Evolutionary conservation across 1,140 invertebrate genomes (phyloP).

Genomic region (Saccostrea echinata): DNA sequence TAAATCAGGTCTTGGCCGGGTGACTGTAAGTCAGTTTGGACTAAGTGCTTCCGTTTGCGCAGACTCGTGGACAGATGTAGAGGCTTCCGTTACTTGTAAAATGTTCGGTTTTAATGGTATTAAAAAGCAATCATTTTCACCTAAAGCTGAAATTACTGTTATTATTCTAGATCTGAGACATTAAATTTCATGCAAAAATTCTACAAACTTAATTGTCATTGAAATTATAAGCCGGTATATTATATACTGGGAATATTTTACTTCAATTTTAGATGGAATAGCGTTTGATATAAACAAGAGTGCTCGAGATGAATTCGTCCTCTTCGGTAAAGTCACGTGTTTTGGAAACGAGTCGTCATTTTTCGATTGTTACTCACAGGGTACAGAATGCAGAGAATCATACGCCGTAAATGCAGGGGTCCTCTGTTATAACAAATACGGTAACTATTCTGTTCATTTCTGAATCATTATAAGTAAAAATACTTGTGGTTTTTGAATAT

Average conservation of each 20-base stretch:
- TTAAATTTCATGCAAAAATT: too few relatives aligned
- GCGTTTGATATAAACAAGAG: constrained; percentile 12
- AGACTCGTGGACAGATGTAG: background rate
- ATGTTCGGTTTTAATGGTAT: background rate
- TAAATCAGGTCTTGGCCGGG: background rate
- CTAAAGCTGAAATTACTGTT: too few relatives aligned
- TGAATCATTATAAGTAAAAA: background rate
- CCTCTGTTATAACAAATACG: background rate
- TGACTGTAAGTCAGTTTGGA: background rate
- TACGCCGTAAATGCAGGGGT: background rate
- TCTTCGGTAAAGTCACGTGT: constrained; percentile 29
- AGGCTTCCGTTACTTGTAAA: background rate
- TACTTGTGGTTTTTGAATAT: too few relatives aligned
- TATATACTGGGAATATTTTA: background rate
- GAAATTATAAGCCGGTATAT: too few relatives aligned
- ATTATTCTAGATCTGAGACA: too few relatives aligned
- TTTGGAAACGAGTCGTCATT: background rate
- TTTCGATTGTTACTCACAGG: background rate
- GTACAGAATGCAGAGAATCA: constrained; percentile 5
- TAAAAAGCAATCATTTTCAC: background rate
- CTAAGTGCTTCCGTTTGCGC: background rate
- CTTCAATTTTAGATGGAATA: background rate
- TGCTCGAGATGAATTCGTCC: background rate
- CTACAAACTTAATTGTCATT: too few relatives aligned
- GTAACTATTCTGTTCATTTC: background rate